These are phyloP conservation scores for Metopolophium dirhodum DNA, from an alignment of 1,140 invertebrate species.

Conservation along the genomic window DNA sequence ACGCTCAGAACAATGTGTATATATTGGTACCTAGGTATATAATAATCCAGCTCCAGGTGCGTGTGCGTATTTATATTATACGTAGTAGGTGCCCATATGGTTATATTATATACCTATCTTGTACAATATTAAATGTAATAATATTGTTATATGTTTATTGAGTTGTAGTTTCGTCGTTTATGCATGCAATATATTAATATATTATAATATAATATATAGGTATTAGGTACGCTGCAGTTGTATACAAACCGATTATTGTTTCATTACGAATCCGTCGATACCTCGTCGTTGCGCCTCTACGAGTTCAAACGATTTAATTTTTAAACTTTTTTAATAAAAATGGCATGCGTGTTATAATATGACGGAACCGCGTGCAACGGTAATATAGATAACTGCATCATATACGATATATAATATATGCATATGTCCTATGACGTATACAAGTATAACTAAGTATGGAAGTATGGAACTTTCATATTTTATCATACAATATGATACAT, in stretches of 20 bases:
- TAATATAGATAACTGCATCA: background rate
- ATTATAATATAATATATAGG: background rate
- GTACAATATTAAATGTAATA: background rate
- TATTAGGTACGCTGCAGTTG: background rate
- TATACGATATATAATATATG: background rate
- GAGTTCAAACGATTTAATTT: background rate
- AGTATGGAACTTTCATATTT: no score
- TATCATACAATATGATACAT: no score
- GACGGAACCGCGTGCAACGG: background rate
- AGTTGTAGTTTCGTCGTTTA: background rate
- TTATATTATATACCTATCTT: background rate
- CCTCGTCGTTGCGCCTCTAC: no score
- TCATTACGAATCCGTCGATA: background rate
- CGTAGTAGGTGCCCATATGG: background rate
- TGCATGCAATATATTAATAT: background rate
- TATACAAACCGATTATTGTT: background rate
- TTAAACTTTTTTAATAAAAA: background rate
- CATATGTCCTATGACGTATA: background rate
- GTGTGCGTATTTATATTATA: background rate
- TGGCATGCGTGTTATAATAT: background rate
- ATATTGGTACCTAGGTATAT: background rate
- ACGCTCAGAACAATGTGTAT: background rate
- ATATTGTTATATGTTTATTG: background rate
- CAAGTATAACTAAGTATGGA: background rate
- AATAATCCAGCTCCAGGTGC: constrained; percentile 20